Percentiles rank a stretch among this genome's conserved stretches.
These are phyloP conservation scores for Ranitomeya variabilis DNA, from an alignment of 2,113 vertebrate genomes.

Conservation along the genomic window DNA sequence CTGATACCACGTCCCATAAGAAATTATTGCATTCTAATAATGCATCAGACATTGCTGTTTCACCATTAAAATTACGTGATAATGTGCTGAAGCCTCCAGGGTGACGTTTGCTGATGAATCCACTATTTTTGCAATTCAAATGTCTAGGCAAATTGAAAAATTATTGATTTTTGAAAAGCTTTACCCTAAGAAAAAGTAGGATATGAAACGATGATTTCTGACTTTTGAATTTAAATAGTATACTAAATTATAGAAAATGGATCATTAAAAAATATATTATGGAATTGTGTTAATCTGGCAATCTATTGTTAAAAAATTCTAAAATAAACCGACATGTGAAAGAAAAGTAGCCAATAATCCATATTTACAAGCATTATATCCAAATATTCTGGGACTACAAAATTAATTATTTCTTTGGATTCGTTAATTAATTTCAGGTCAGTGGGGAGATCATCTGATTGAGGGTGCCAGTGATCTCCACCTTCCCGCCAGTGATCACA, in stretches of 20 bases:
- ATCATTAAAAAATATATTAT: too few species aligned
- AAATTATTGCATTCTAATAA: background rate
- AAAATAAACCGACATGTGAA: too few species aligned
- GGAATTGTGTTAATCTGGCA: too few species aligned
- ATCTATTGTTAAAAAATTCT: too few species aligned
- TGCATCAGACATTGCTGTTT: background rate
- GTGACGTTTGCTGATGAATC: background rate
- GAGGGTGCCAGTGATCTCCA: too few species aligned
- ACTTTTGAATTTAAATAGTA: background rate
- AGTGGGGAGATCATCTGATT: too few species aligned
- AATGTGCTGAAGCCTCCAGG: background rate
- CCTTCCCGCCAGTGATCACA: too few species aligned
- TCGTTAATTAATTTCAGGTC: too few species aligned
- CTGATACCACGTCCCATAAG: background rate
- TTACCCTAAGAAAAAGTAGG: background rate
- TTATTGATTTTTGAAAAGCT: constrained; percentile 17
- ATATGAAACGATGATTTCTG: background rate
- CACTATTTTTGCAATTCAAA: constrained; percentile 21
- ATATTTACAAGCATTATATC: too few species aligned
- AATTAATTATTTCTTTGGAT: too few species aligned
- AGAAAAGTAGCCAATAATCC: too few species aligned
- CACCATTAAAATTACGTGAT: background rate
- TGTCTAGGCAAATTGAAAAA: constrained; percentile 8
- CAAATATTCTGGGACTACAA: too few species aligned
- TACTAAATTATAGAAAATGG: background rate